Evolutionary conservation across 2,113 vertebrate species (phyloP), one percentile per base, ranked within the genome.

Genomic region (Toxostoma redivivum): DNA sequence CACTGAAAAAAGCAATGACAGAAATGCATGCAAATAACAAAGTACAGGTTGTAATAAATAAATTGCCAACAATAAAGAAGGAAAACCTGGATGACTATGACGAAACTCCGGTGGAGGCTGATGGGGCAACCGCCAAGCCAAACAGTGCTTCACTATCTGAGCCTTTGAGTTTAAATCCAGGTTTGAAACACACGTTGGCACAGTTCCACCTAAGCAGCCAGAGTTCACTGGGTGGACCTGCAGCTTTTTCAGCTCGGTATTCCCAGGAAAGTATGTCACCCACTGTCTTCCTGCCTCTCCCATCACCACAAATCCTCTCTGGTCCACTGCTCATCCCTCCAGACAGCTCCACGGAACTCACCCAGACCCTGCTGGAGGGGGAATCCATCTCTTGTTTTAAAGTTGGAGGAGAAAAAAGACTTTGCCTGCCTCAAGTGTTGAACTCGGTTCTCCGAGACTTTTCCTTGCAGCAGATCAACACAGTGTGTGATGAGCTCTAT

Each of bases 191-290:
- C 97, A 99, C 99, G 0, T 96, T 99, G 97, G 99, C 99, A 85
- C 99, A 99, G 96, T 99, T 99, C 97, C 99, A 99, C 58, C 97
- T 99, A 23, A 99, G 99, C 98, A 99, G 99, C 97, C 99, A 99
- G 98, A 99, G 99, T 92, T 99, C 99, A 0, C 96, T 99, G 25
- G 99, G 99, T 82, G 99, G 99, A 66, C 99, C 99, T 0, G 99
- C 99, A 42, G 99, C 99, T 12, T 99, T 99, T 97, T 99, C 99
- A 1, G 99, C 99, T 77, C 99, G 99, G 12, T 98, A 98, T 67
- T 98, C 98, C 66, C 99, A 99, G 40, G 99, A 99, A 86, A 98
- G 97, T 76, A 98, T 98, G 96, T 98, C 98, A 21, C 98, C 98
- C 12, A 96, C 98, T 1, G 98, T 98, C 44, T 98, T 99, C 95